Evolutionary conservation across 1,140 invertebrate species (phyloP), one percentile per base, ranked within the genome.

Genomic region (Orius insidiosus): DNA sequence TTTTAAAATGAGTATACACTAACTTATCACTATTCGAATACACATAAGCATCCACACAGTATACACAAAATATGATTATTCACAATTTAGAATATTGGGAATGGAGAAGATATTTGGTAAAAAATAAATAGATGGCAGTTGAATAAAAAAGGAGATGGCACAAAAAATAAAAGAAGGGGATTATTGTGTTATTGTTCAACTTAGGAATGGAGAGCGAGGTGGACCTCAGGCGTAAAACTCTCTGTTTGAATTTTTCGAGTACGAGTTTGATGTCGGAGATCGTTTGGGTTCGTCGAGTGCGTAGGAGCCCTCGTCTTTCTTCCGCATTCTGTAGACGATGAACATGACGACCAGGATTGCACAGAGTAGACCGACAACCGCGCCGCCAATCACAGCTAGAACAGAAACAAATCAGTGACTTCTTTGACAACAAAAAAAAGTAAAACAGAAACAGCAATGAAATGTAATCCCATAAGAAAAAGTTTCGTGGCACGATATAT

Each of bases 271-370:
- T 39, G 85, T 85, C 35, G 87, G 86, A 53, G 85, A 88, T 62
- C 88, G 73, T 65, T 92, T 92, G 11, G 89, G 89, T 67, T 98
- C 94, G 59, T 98, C 94, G 49, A 98, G 69, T 5, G 92, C 84
- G 63, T 98, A 98, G 51, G 89, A 95, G 10, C 95, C 95, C 65
- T 98, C 95, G 63, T 98, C 95, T 73, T 98, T 98, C 75, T 98
- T 98, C 62, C 93, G 77, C 90, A 98, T 97, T 60, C 95, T 80
- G 66, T 98, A 98, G 5, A 94, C 90, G 59, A 98, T 93, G 69
- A 98, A 98, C 93, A 98, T 98, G 38, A 98, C 89, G 50, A 98
- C 83, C 39, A 98, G 72, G 63, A 98, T 96, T 57, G 94, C 90
- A 67, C 90, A 95, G 14, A 98, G 72, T 32, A 98, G 67, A 35